Evolutionary conservation across 2,888 invertebrate species (phyloP), one percentile per base, ranked within the genome.

Genomic region (Caenorhabditis sp.): DNA sequence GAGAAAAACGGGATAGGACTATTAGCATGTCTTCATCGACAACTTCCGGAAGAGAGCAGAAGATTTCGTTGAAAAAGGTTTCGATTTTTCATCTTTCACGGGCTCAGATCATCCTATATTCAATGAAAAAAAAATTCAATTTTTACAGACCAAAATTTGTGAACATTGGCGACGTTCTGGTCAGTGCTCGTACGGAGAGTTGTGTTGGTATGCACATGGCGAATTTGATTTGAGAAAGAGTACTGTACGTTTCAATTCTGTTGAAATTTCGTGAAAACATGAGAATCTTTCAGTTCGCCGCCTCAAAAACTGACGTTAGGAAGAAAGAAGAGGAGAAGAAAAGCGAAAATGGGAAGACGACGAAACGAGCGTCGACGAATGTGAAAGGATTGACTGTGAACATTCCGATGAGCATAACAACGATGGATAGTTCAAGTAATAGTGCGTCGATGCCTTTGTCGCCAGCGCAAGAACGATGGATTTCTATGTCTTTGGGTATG

Each of bases 131-230:
- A 58, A 49, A n/a, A 51, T 43, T 37, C 37, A 51, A 0, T 49
- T 24, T 36, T 19, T 74, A 60, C 74, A 74, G 74, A 74, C 74
- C 4, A 74, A 74, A 50, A 66, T 74, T 21, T 74, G 74, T 24
- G 74, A 74, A 60, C 74, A 74, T 61, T 74, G 74, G 74, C 62
- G 66, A 27, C 62, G 66, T 10, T 62, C 58, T 5, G 66, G 69
- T 24, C 57, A 8, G n/a, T 74, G 74, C 50, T 55, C 69, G 19
- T 74, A 69, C 23, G 74, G 74, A n/a, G 69, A 66, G 21, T 50
- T 60, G 23, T 74, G 74, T 36, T 74, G 74, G 74, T 74, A 74
- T 51, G 74, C 74, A 26, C 74, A 74, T 24, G 74, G 74, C 31
- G 66, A 69, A 37, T 57, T 63, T 19, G 74, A 74, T 60, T 58